Percentiles rank a stretch among this genome's conserved stretches.
Evolutionary conservation across 2,797 vertebrate species (phyloP).

Genomic region (Acrocephalus scirpaceus): DNA sequence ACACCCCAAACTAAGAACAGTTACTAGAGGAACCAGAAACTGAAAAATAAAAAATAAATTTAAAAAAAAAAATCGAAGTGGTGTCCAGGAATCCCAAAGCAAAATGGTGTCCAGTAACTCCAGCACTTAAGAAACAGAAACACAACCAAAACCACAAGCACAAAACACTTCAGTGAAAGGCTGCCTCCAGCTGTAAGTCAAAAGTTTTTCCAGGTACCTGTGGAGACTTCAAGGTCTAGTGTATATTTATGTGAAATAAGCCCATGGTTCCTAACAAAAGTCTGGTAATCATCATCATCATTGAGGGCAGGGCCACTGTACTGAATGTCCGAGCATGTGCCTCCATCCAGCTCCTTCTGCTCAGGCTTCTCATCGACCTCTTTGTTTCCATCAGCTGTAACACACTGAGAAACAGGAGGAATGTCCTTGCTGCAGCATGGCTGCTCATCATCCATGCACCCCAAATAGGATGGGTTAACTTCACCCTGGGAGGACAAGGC

Average conservation of each 20-base stretch:
- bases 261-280: slow-evolving; percentile 87
- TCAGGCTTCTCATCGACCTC: not conserved
- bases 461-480: not conserved
- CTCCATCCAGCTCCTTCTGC: not conserved
- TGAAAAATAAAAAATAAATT: not conserved
- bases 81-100: not conserved
- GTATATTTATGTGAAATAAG: slow-evolving; percentile 89
- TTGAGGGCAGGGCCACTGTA: not conserved
- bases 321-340: not conserved
- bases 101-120: not conserved
- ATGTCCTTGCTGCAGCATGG: slow-evolving; percentile 90
- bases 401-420: not conserved
- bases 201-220: slow-evolving; percentile 73
- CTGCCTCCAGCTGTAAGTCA: not conserved
- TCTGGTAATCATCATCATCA: slow-evolving; percentile 53
- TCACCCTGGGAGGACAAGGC: not conserved
- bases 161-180: not conserved
- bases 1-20: not conserved
- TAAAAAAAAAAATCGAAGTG: not conserved
- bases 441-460: slow-evolving; percentile 68
- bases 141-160: not conserved
- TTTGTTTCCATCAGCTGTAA: not conserved
- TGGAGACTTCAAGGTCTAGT: slow-evolving; percentile 83
- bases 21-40: not conserved
- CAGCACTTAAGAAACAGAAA: not conserved